phyloP scores from a whole-genome alignment of 2,797 vertebrate species.

The Enoplosus armatus region DNA sequence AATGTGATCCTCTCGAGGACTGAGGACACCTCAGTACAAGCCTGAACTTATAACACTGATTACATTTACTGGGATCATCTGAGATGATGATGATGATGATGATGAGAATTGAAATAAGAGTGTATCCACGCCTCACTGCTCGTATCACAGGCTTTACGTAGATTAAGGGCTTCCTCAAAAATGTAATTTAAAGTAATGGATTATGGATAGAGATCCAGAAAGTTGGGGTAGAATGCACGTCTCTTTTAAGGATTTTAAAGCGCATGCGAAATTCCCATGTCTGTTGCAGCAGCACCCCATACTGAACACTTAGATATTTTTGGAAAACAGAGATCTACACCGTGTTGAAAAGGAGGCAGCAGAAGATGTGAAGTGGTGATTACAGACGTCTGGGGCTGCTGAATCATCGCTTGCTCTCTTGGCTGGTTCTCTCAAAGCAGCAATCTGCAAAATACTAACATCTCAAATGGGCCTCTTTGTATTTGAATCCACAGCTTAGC shows the following conservation, averaged over 20 bases:
- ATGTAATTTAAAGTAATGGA: conserved; percentile 59
- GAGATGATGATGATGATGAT: conserved; percentile 55
- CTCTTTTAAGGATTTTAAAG: conserved; percentile 49
- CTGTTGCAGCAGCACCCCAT: conserved; percentile 37
- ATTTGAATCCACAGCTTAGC: conserved; percentile 18
- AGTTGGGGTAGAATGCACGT: neutral
- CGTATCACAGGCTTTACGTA: conserved; percentile 47
- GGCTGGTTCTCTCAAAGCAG: conserved; percentile 58
- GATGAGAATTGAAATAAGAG: conserved; percentile 57
- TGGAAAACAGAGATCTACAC: conserved; percentile 61
- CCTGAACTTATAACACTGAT: conserved; percentile 65
- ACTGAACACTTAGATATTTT: conserved; percentile 54
- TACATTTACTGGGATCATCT: conserved; percentile 64
- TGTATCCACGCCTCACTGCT: conserved; percentile 50
- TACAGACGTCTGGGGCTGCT: conserved; percentile 65
- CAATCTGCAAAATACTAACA: conserved; percentile 66
- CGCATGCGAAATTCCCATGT: conserved; percentile 36
- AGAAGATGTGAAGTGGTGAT: conserved; percentile 69
- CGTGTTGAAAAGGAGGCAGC: conserved; percentile 59
- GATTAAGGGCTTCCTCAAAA: conserved; percentile 42
- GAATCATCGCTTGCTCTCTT: conserved; percentile 68
- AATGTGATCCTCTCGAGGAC: conserved; percentile 46
- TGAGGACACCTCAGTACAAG: conserved; percentile 31
- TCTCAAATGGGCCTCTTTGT: conserved; percentile 48
- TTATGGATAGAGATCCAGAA: conserved; percentile 22